A percentile compares a stretch with the other conserved stretches of the same genome.
Evolutionary conservation across 2,113 vertebrate genomes (phyloP).

Genomic region (Sphyrna mokarran): DNA sequence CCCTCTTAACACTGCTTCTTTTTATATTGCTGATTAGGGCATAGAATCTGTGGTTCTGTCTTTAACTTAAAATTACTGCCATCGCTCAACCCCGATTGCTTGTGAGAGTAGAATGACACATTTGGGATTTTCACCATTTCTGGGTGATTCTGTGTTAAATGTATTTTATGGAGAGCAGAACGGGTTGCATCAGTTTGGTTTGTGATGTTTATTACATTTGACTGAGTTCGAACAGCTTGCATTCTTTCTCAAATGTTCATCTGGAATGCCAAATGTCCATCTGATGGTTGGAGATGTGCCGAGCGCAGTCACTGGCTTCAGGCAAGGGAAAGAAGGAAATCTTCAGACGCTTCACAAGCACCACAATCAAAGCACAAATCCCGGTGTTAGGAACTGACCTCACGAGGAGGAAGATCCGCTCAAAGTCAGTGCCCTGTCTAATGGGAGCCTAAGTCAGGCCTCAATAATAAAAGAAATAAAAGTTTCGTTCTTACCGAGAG

Average conservation of each 20-base stretch:
- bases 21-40: background rate
- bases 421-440: background rate
- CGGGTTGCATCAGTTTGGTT: background rate
- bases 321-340: background rate
- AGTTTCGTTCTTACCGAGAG: background rate
- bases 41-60: background rate
- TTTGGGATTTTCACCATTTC: background rate
- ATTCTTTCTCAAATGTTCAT: background rate
- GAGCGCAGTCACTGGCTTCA: background rate
- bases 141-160: background rate
- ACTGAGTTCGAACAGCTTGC: background rate
- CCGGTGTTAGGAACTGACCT: background rate
- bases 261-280: conserved; percentile 15
- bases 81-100: background rate
- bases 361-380: background rate
- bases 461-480: background rate
- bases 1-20: background rate
- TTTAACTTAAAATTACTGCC: background rate
- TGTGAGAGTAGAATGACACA: background rate
- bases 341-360: background rate
- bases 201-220: background rate
- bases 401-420: background rate
- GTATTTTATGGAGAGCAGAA: background rate
- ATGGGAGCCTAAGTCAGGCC: background rate
- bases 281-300: background rate